phyloP scores from a whole-genome alignment of 1,140 invertebrate species.

The Cyrtorhinus lividipennis region DNA sequence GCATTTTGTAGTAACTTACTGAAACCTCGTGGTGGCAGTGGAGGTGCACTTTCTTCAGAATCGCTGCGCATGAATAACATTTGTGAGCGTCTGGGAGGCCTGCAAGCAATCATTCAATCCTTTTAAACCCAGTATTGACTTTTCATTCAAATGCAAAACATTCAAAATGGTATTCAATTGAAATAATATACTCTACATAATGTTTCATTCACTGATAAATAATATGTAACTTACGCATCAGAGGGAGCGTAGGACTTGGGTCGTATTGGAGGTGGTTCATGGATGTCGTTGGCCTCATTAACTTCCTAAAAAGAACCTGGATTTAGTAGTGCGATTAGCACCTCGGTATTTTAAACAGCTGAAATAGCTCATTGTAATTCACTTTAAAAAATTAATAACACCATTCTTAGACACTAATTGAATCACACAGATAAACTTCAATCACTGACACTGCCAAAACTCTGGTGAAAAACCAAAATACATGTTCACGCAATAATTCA shows the following conservation, averaged over 20 bases:
- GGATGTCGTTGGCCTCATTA: slow-evolving; percentile 7
- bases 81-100: neutral
- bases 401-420: no score
- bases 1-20: slow-evolving; percentile 31
- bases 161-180: no score
- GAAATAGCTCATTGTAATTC: neutral
- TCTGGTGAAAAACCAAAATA: no score
- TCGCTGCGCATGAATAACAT: neutral
- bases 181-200: no score
- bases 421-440: no score
- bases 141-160: no score
- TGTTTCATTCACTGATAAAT: neutral
- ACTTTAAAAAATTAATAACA: no score
- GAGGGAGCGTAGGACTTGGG: slow-evolving; percentile 9
- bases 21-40: slow-evolving; percentile 42
- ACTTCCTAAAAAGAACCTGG: slow-evolving; percentile 14
- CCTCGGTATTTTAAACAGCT: neutral
- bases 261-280: slow-evolving; percentile 13
- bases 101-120: neutral
- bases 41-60: slow-evolving; percentile 35
- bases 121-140: no score
- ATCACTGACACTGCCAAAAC: no score
- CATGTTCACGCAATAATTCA: no score
- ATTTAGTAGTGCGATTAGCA: neutral
- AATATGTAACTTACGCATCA: neutral